These are phyloP conservation scores for Dryocosmus kuriphilus DNA, from an alignment of 2,888 invertebrate species.

Conservation along the genomic window DNA sequence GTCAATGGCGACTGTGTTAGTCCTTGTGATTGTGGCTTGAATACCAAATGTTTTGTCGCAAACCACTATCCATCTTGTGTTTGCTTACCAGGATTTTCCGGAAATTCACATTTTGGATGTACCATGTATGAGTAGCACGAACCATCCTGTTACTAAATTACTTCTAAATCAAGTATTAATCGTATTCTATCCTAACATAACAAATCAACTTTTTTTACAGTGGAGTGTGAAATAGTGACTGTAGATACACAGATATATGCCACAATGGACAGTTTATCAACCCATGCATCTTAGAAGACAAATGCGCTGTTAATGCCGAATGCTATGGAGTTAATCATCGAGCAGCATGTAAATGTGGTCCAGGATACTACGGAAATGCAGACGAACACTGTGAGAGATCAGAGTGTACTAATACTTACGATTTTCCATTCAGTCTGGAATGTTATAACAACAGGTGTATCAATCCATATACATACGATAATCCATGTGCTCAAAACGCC, in stretches of 20 bases:
- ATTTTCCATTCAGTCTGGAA: conserved; percentile 87
- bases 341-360: conserved; percentile 88
- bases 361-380: conserved; percentile 89
- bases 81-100: conserved; percentile 90
- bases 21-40: conserved; percentile 91
- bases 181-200: conserved; percentile 40
- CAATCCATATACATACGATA: conserved; percentile 86
- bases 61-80: conserved; percentile 93
- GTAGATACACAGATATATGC: conserved; percentile 88
- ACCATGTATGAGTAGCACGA: conserved; percentile 78
- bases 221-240: conserved; percentile 90
- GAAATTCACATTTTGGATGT: conserved; percentile 91
- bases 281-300: conserved; percentile 88
- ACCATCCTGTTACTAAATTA: not conserved
- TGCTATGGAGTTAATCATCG: conserved; percentile 90
- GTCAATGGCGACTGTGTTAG: conserved; percentile 88
- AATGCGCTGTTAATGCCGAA: conserved; percentile 90
- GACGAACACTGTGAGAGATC: conserved; percentile 87
- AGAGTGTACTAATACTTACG: conserved; percentile 88
- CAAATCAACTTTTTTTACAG: conserved; percentile 76
- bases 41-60: conserved; percentile 89
- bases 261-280: conserved; percentile 90
- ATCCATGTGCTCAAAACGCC: conserved; percentile 91
- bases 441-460: conserved; percentile 87
- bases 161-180: not conserved